Conservation (phyloP, 2,113 vertebrate genomes). For the Mohoua ochrocephala region DNA sequence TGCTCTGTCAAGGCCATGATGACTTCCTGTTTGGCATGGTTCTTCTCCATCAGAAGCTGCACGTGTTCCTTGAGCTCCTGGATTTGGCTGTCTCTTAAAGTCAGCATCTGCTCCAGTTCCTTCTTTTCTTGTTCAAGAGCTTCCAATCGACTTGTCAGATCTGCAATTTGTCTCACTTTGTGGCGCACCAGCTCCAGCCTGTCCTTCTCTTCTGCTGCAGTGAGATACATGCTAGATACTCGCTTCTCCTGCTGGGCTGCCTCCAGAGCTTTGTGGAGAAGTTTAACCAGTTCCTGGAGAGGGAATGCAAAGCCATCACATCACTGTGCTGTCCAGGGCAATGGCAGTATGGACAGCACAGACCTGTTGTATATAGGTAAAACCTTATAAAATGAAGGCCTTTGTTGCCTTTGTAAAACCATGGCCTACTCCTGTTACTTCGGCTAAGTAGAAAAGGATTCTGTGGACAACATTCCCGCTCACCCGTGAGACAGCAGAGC, state of each 20-base stretch:
- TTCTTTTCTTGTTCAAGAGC: conserved; percentile 71
- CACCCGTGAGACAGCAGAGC: too few species aligned
- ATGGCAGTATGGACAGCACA: neutral
- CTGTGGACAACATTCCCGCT: too few species aligned
- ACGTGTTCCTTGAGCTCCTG: conserved; percentile 76
- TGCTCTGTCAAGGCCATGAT: conserved; percentile 85
- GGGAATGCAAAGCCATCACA: neutral
- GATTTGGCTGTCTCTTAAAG: conserved; percentile 72
- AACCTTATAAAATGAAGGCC: too few species aligned
- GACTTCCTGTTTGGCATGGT: conserved; percentile 86
- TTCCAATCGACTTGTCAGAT: conserved; percentile 73
- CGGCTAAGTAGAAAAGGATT: too few species aligned
- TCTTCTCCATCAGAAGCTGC: conserved; percentile 83
- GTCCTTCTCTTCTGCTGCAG: conserved; percentile 76
- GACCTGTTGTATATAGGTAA: too few species aligned
- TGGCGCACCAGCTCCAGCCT: conserved; percentile 86
- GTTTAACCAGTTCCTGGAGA: conserved; percentile 85
- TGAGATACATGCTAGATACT: conserved; percentile 78
- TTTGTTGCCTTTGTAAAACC: too few species aligned
- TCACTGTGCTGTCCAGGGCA: neutral
- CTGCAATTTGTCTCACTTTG: conserved; percentile 80
- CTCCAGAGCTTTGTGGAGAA: conserved; percentile 90
- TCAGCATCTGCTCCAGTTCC: conserved; percentile 51
- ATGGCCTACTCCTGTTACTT: too few species aligned
- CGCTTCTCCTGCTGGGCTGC: conserved; percentile 89